Evolutionary conservation across 1,140 invertebrate genomes (phyloP), one percentile per base, ranked within the genome.

Genomic region (Laupala kohalensis): DNA sequence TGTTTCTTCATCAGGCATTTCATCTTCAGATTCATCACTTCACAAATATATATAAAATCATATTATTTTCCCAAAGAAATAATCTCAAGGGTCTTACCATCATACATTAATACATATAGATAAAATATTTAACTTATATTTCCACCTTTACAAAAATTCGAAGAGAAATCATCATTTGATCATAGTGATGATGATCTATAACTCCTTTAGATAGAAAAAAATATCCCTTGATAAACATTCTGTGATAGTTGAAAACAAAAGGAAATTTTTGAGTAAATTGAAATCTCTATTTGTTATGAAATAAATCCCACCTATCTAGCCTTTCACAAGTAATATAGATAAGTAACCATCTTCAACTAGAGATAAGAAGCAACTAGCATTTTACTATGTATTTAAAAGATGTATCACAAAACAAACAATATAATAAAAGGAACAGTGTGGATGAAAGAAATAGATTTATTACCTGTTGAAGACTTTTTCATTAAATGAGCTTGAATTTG

Each of bases 1-100:
- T 0, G 85, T 85, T 73, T 92, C 80, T 72, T 88, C 86, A 74
- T 89, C 84, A 9, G 85, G 86, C 75, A 90, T 81, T 79, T 92
- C 90, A 6, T 84, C 83, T 78, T 92, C 90, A 13, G 89, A 90
- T 77, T 92, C 90, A 64, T 88, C 87, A 82, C 71, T 72, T 24
- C 5, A 64, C n/a, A 6, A 68, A 68, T 19, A 6, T 53, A 29
- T 12, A n/a, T 13, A 25, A 5, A 13, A 23, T 4, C 27, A 4
- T 9, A 53, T 2, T 53, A 13, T 13, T n/a, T n/a, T n/a, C n/a
- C n/a, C n/a, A 37, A 37, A 53, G 37, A 13, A 13, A 13, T 53
- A 19, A 13, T 53, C 19, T 6, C 64, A 3, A 13, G 9, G 23
- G 9, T 3, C 37, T 53, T 53, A 53, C 4, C 9, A 19, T 53